Evolutionary conservation across 1,140 invertebrate species (phyloP).

Genomic region (Drosophila micromelanica): DNA sequence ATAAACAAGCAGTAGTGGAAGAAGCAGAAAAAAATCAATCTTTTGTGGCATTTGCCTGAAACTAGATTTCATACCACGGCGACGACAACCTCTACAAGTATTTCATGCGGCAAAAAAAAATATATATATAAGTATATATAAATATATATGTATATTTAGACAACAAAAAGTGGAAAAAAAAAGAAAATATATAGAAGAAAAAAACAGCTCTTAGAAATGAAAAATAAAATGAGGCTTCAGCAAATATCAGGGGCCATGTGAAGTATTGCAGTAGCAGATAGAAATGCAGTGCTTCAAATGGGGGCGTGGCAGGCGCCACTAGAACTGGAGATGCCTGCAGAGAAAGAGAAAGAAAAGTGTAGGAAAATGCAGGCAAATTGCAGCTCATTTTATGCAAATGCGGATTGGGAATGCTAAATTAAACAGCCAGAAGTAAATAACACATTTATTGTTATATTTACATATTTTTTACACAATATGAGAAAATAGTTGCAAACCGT

Average conservation of each 20-base stretch:
- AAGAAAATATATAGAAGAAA: slow-evolving; percentile 3
- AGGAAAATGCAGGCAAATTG: slow-evolving; percentile 12
- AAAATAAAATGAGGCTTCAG: slow-evolving; percentile 69
- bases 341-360: background rate
- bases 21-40: slow-evolving; percentile 64
- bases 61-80: slow-evolving; percentile 59
- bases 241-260: slow-evolving; percentile 69
- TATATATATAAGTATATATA: slow-evolving; percentile 3
- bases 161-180: slow-evolving; percentile 26
- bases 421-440: slow-evolving; percentile 20
- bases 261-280: slow-evolving; percentile 55
- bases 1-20: slow-evolving; percentile 48
- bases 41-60: slow-evolving; percentile 74
- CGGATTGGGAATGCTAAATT: slow-evolving; percentile 18
- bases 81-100: slow-evolving; percentile 58
- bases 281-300: slow-evolving; percentile 8
- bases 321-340: background rate
- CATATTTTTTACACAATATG: no score
- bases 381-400: slow-evolving; percentile 61
- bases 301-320: background rate
- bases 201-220: slow-evolving; percentile 35
- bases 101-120: slow-evolving; percentile 62
- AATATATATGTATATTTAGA: slow-evolving; percentile 4
- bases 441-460: no score
- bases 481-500: no score